A percentile compares a stretch with the other conserved stretches of the same genome.
These are phyloP conservation scores for Scotopteryx bipunctaria DNA, from an alignment of 2,888 invertebrate genomes.

Conservation along the genomic window DNA sequence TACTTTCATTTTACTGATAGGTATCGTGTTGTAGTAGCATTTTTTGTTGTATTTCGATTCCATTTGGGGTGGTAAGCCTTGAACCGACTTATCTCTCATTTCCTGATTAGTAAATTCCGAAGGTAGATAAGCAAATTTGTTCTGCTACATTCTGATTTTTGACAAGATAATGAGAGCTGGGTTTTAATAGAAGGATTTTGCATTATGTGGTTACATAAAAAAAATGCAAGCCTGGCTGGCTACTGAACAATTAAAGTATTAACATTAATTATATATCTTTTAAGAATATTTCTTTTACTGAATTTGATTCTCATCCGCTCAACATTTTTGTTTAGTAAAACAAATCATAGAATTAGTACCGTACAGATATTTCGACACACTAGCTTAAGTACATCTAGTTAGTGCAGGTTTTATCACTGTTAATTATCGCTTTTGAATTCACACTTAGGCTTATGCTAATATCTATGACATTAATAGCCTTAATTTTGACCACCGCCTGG, in stretches of 20 bases:
- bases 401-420: background rate
- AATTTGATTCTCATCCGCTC: too few relatives aligned
- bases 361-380: too few relatives aligned
- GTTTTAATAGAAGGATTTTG: too few relatives aligned
- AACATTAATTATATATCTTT: too few relatives aligned
- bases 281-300: too few relatives aligned
- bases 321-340: too few relatives aligned
- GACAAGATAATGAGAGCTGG: constrained; percentile 22
- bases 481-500: constrained; percentile 10
- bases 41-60: constrained; percentile 44
- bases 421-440: background rate
- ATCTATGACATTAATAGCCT: constrained; percentile 2
- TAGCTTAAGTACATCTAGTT: too few relatives aligned
- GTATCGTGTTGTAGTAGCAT: constrained; percentile 36
- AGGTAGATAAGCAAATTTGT: constrained; percentile 43
- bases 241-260: too few relatives aligned
- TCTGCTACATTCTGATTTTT: constrained; percentile 33
- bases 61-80: constrained; percentile 58
- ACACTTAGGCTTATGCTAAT: constrained; percentile 6
- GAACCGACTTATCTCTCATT: constrained; percentile 68
- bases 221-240: too few relatives aligned
- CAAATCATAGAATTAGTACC: too few relatives aligned
- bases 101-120: constrained; percentile 61
- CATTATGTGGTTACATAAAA: too few relatives aligned
- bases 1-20: constrained; percentile 38